Evolutionary conservation across 2,888 invertebrate species (phyloP).

Genomic region (Melanargia galathea): DNA sequence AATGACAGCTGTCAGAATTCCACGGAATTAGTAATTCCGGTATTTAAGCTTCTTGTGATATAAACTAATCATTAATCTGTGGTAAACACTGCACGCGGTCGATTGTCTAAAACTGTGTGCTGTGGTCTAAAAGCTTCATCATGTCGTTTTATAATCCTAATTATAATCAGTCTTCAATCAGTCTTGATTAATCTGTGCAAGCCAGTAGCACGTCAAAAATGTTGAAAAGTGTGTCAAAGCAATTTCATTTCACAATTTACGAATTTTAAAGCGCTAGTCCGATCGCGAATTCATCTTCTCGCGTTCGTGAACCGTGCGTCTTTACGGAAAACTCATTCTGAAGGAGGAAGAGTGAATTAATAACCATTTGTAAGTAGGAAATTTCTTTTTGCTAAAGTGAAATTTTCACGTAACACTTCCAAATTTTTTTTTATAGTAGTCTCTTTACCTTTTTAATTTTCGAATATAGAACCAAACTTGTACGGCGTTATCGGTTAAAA

Average conservation of each 20-base stretch:
- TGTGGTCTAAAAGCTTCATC: too few species aligned
- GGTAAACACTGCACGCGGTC: too few species aligned
- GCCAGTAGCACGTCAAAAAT: slow-evolving; percentile 53
- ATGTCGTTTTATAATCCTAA: neutral
- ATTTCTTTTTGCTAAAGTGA: slow-evolving; percentile 48
- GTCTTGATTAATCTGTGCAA: slow-evolving; percentile 42
- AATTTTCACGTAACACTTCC: slow-evolving; percentile 45
- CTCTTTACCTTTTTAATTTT: slow-evolving; percentile 1
- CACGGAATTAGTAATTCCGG: too few species aligned
- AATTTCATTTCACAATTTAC: slow-evolving; percentile 54
- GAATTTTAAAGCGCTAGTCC: slow-evolving; percentile 47
- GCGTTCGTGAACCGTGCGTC: slow-evolving; percentile 33
- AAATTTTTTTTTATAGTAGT: neutral
- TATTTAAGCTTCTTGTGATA: too few species aligned
- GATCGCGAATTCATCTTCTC: slow-evolving; percentile 45
- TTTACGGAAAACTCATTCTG: slow-evolving; percentile 7
- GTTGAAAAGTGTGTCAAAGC: slow-evolving; percentile 63
- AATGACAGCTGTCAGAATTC: too few species aligned
- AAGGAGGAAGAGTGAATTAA: slow-evolving; percentile 10
- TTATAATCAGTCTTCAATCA: neutral
- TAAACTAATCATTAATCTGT: too few species aligned
- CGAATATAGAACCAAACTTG: neutral
- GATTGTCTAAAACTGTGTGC: too few species aligned
- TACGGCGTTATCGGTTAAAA: neutral
- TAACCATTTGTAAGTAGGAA: slow-evolving; percentile 39